phyloP scores from a whole-genome alignment of 2,113 vertebrate species.

The Synodontis membranacea region DNA sequence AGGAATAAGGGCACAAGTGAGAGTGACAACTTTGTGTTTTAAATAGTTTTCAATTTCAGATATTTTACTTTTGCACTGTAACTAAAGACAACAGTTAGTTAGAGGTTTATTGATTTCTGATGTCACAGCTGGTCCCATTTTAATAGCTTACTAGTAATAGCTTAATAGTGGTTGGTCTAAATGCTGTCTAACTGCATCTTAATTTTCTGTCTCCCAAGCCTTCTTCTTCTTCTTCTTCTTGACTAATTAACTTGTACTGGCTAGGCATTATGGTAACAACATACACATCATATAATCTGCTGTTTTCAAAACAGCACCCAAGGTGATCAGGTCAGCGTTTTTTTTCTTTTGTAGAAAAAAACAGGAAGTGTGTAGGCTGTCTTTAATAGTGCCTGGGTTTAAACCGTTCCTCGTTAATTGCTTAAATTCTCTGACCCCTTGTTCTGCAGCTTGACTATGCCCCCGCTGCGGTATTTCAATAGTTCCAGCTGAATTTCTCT shows the following conservation, averaged over 20 bases:
- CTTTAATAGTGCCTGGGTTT: background rate
- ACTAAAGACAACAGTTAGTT: background rate
- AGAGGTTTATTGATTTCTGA: background rate
- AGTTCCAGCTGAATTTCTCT: background rate
- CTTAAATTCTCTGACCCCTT: background rate
- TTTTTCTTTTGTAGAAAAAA: background rate
- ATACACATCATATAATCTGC: background rate
- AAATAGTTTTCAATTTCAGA: background rate
- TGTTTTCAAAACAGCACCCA: background rate
- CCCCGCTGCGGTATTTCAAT: background rate
- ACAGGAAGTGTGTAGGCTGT: background rate
- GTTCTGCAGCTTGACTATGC: background rate
- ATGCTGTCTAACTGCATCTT: background rate
- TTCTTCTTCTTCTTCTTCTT: background rate
- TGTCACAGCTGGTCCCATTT: constrained; percentile 6
- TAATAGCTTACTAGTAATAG: background rate
- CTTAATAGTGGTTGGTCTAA: background rate
- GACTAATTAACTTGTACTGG: background rate
- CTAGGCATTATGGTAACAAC: background rate
- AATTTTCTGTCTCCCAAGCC: background rate
- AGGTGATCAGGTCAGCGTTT: background rate
- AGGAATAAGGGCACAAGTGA: background rate
- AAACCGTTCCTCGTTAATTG: constrained; percentile 6
- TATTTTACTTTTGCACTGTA: background rate
- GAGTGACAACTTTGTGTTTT: too few species aligned